Conservation (phyloP, 1,140 invertebrate genomes). For the Centruroides sculpturatus region DNA sequence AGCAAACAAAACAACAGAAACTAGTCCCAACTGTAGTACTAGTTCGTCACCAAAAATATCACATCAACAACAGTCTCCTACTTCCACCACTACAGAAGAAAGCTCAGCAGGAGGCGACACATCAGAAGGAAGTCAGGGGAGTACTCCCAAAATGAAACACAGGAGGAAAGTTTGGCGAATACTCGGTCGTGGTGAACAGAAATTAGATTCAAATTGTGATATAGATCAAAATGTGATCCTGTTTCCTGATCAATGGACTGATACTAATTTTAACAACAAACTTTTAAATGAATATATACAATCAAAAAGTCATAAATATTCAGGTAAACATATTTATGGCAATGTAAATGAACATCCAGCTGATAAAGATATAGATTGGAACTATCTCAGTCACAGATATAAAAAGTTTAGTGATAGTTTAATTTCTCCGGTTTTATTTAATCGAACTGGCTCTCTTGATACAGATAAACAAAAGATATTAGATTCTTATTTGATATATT, state of each 20-base stretch:
- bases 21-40: constrained; percentile 8
- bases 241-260: constrained; percentile 30
- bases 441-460: too few relatives aligned
- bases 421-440: too few relatives aligned
- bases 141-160: background rate
- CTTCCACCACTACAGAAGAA: constrained; percentile 35
- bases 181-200: constrained; percentile 30
- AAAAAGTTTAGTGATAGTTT: too few relatives aligned
- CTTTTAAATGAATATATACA: too few relatives aligned
- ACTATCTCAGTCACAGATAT: too few relatives aligned
- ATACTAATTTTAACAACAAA: constrained; percentile 51
- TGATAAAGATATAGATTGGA: too few relatives aligned
- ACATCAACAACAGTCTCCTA: constrained; percentile 34
- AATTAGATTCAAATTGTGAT: constrained; percentile 54
- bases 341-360: too few relatives aligned
- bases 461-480: too few relatives aligned
- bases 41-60: constrained; percentile 8
- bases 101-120: background rate
- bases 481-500: too few relatives aligned
- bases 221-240: constrained; percentile 46
- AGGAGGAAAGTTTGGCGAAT: background rate
- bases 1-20: constrained; percentile 1
- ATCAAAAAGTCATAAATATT: too few relatives aligned
- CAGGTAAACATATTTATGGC: too few relatives aligned
- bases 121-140: too few relatives aligned